Evolutionary conservation across 2,797 vertebrate genomes (phyloP), one percentile per base, ranked within the genome.

Genomic region (Betta splendens): DNA sequence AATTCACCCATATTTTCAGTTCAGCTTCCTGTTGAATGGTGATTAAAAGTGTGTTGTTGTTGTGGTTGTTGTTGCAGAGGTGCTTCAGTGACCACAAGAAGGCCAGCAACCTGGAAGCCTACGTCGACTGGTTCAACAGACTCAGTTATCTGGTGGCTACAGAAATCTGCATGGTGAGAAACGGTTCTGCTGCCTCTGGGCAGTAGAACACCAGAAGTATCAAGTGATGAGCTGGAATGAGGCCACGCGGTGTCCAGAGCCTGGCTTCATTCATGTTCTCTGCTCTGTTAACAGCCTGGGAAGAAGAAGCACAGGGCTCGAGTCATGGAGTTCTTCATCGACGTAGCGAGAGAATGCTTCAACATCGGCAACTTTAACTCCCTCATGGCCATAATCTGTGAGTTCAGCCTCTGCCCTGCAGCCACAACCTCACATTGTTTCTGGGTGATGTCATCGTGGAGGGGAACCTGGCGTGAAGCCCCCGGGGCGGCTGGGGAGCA

Each of bases 301-400:
- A 98, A 98, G 89, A 98, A 96, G 89, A 96, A 98, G 74, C 94
- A 98, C 47, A 84, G 96, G 71, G 95, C 93, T 9, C 87, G 94
- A 66, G 91, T 96, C 84, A 94, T 97, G 2, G 95, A 98, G 74
- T 98, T 96, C 89, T 98, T 98, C 89, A 95, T 95, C 3, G 95
- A 98, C 0, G 96, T 98, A 52, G 96, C 96, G 1, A 91, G 95
- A 1, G 96, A 98, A 52, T 98, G 96, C 81, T 97, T 96, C 81
- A 98, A 98, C 87, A 98, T 98, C 10, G 96, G 96, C 74, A 98
- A 98, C 91, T 98, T 98, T 45, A 98, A 98, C 85, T 98, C 96
- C 47, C 91, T 98, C 77, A 97, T 98, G 96, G 96, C 96, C 31
- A 96, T 98, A 74, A 95, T 98, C 76, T 96, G 96, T 98, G 82